These are phyloP conservation scores for Machimus atricapillus DNA, from an alignment of 2,888 invertebrate species.

Conservation along the genomic window DNA sequence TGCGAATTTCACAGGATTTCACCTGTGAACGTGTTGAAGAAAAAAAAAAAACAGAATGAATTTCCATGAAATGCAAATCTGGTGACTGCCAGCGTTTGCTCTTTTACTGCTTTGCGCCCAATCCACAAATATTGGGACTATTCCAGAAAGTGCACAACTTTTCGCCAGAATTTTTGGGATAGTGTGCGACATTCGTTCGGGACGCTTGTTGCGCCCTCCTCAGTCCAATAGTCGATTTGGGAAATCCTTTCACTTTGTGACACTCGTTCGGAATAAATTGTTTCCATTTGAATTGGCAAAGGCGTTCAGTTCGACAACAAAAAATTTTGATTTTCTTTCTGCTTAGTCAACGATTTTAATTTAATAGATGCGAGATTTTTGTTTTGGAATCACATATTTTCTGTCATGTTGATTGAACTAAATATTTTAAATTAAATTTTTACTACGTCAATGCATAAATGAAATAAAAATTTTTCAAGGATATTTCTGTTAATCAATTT, in stretches of 20 bases:
- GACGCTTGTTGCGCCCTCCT: background rate
- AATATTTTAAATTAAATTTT: no score
- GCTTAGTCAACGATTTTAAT: background rate
- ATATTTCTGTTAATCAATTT: no score
- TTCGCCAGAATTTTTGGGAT: background rate
- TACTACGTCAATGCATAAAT: no score
- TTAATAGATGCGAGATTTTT: background rate
- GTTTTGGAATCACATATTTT: background rate
- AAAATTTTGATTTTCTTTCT: background rate
- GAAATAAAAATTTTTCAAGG: no score
- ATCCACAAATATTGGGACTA: background rate
- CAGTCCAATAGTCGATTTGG: background rate
- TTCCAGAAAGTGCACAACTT: background rate
- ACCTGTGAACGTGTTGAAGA: background rate
- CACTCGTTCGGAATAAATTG: background rate
- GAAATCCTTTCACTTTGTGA: background rate
- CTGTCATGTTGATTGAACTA: no score
- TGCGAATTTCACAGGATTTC: background rate
- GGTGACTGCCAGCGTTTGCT: background rate
- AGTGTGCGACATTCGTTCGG: background rate
- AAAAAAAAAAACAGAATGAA: background rate
- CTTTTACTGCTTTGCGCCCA: background rate
- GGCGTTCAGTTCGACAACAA: background rate
- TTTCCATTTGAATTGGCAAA: background rate
- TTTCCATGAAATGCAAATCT: background rate